Evolutionary conservation across 30 jellyfish, hydroid and myxozoan genomes (phyloP), one percentile per base, ranked within the genome.

Genomic region (Haliclystus octoradiatus): DNA sequence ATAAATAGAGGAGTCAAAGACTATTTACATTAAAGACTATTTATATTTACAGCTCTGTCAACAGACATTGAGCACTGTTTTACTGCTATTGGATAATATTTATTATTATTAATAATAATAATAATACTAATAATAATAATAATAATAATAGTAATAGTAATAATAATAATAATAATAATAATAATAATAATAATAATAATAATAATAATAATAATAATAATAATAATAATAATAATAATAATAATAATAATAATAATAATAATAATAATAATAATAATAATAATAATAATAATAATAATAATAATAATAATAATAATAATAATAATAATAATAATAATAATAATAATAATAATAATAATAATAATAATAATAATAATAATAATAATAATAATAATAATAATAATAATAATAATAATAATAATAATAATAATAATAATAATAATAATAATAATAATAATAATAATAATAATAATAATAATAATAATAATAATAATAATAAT

Each of bases 141-240:
- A n/a, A n/a, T n/a, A n/a, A n/a, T 47, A 47, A n/a, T 47, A 47
- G 61, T 47, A 47, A n/a, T 47, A 47, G 61, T 47, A 47, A n/a
- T 47, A 47, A n/a, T 47, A 47, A n/a, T 47, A 47, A n/a, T 47
- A 47, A n/a, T 47, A 47, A n/a, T 47, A 47, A n/a, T 47, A 47
- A n/a, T 47, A 47, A n/a, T 47, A 47, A n/a, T 47, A 47, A n/a
- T 47, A 47, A n/a, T 47, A 47, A n/a, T 47, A n/a, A n/a, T 47
- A 47, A n/a, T 47, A 47, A n/a, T 47, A 47, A n/a, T 47, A 47
- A n/a, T 47, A 47, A n/a, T 47, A 47, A n/a, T 47, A 47, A n/a
- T 47, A 47, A n/a, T 47, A 47, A n/a, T 47, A 47, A n/a, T 47
- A 47, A n/a, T 47, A 47, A n/a, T 47, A 47, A n/a, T 47, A 47